phyloP scores from a whole-genome alignment of 1,140 invertebrate genomes.

The Tetramorium parvispinum region DNA sequence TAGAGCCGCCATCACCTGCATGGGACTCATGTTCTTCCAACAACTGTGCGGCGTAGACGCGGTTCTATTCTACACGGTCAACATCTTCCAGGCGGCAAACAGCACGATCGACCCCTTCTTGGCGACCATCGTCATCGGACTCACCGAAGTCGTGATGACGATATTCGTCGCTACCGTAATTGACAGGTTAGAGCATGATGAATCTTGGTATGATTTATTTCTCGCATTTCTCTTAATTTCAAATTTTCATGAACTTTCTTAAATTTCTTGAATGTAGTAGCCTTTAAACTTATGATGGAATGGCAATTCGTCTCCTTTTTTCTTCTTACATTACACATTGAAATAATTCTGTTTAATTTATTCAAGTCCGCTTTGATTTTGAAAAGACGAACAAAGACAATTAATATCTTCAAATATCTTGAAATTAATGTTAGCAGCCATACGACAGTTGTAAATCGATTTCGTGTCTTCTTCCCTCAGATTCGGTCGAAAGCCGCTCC shows the following conservation, averaged over 20 bases:
- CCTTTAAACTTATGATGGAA: background rate
- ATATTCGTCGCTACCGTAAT: constrained; percentile 86
- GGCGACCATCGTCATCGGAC: constrained; percentile 89
- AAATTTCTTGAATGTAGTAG: background rate
- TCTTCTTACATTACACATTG: background rate
- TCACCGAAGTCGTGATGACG: constrained; percentile 86
- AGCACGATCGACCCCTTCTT: constrained; percentile 87
- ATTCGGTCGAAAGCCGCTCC: constrained; percentile 88
- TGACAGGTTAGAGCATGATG: constrained; percentile 81
- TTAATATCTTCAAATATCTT: background rate
- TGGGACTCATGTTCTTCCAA: constrained; percentile 87
- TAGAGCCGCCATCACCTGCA: constrained; percentile 85
- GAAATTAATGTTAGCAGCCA: background rate
- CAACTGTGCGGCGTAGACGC: constrained; percentile 90
- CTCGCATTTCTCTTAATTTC: background rate
- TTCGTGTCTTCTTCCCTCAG: constrained; percentile 76
- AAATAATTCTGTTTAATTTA: background rate
- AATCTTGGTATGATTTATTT: background rate
- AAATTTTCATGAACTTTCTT: background rate
- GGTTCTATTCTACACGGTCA: constrained; percentile 90
- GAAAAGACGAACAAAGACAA: background rate
- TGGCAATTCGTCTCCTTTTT: background rate
- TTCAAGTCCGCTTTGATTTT: background rate
- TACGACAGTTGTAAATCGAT: background rate
- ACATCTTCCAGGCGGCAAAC: constrained; percentile 87